phyloP scores from a whole-genome alignment of 2,113 vertebrate genomes.

The Pelusios castaneus region DNA sequence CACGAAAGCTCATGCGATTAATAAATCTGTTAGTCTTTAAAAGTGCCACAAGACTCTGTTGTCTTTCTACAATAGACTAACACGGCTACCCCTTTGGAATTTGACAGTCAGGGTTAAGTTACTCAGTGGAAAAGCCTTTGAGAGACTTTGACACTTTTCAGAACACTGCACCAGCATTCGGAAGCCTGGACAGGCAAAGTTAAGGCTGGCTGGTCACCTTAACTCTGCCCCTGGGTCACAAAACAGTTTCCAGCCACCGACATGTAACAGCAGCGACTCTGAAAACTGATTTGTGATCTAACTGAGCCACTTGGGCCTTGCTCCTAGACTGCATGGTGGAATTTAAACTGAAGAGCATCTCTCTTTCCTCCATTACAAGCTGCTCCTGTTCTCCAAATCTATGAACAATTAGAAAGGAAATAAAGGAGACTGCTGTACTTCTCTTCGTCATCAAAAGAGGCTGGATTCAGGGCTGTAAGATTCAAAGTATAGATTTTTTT shows the following conservation, averaged over 20 bases:
- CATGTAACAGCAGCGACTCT: not conserved
- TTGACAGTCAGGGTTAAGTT: not conserved
- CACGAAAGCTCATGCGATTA: too few relatives aligned
- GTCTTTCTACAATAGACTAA: too few relatives aligned
- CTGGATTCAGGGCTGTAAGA: not conserved
- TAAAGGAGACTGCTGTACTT: not conserved
- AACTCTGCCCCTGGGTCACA: not conserved
- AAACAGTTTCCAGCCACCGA: not conserved
- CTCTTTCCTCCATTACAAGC: too few relatives aligned
- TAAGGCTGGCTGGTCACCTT: not conserved
- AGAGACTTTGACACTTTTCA: not conserved
- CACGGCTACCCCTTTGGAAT: too few relatives aligned
- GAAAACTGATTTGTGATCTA: not conserved
- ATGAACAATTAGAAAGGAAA: not conserved
- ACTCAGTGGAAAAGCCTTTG: not conserved
- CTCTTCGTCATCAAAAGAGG: not conserved
- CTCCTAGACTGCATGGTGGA: not conserved
- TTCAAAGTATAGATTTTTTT: not conserved
- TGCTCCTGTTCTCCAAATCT: too few relatives aligned
- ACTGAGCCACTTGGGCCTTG: not conserved
- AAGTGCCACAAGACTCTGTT: too few relatives aligned
- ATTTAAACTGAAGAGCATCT: not conserved
- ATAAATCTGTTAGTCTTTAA: too few relatives aligned
- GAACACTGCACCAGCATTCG: not conserved
- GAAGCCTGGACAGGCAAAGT: not conserved